Conservation (phyloP, 2,113 vertebrate species). For the Nanorana parkeri region DNA sequence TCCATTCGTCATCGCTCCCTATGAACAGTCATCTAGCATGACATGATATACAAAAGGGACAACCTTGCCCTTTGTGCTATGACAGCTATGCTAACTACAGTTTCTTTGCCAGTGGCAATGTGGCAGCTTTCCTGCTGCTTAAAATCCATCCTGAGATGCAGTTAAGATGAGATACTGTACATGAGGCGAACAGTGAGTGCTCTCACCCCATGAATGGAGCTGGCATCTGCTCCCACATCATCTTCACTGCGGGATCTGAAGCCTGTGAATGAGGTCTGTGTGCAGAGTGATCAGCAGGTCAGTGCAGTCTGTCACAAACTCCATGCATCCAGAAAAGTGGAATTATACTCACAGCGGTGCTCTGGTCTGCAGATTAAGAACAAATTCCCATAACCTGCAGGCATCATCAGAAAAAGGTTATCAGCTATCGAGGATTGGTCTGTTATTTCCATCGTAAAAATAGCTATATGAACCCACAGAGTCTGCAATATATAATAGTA, state of each 20-base stretch:
- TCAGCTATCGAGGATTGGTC: conserved; percentile 6
- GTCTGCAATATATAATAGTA: background rate
- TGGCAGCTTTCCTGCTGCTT: conserved; percentile 37
- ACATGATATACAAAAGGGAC: conserved; percentile 29
- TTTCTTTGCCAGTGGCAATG: conserved; percentile 42
- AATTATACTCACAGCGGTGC: conserved; percentile 54
- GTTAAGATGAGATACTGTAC: conserved; percentile 52
- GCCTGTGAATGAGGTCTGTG: conserved; percentile 51
- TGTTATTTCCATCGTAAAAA: conserved; percentile 1
- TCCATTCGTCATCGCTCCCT: background rate
- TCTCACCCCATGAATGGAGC: conserved; percentile 40
- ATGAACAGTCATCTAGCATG: background rate
- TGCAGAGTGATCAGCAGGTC: conserved; percentile 47
- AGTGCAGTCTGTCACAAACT: conserved; percentile 53
- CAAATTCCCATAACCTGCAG: conserved; percentile 36
- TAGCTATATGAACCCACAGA: background rate
- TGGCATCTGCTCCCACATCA: conserved; percentile 50
- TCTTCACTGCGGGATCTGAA: conserved; percentile 47
- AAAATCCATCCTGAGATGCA: conserved; percentile 54
- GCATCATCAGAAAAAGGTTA: conserved; percentile 16
- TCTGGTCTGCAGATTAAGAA: conserved; percentile 11
- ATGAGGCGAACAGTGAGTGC: conserved; percentile 45
- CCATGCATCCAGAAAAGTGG: conserved; percentile 38
- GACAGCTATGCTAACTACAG: conserved; percentile 33
- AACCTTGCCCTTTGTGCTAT: conserved; percentile 30